Percentiles rank a stretch among this genome's conserved stretches.
phyloP scores from a whole-genome alignment of 1,140 invertebrate species.

The Neotoxoptera formosana region DNA sequence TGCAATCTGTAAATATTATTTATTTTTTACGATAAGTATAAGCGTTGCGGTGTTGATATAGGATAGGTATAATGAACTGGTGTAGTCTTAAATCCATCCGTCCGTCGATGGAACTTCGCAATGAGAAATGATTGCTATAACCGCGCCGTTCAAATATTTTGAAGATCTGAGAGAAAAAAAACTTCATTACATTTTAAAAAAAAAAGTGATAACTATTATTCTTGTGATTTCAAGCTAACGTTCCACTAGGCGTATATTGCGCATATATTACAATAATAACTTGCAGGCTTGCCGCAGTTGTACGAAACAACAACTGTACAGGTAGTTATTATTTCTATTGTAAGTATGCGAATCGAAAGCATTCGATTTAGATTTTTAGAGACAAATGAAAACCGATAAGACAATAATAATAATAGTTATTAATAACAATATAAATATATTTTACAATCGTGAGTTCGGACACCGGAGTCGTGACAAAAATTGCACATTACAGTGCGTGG shows the following conservation, averaged over 20 bases:
- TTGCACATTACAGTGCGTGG: not conserved
- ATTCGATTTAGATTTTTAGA: not conserved
- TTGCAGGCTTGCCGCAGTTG: not conserved
- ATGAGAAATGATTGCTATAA: too few species aligned
- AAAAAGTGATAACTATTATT: too few species aligned
- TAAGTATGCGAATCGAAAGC: not conserved
- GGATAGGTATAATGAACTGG: too few species aligned
- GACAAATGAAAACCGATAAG: not conserved
- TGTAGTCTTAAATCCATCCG: too few species aligned
- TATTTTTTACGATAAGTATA: too few species aligned
- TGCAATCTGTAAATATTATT: too few species aligned
- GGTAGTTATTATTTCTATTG: not conserved
- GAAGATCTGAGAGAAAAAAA: not conserved
- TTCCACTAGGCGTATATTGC: too few species aligned
- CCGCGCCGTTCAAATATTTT: not conserved
- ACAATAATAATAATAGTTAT: not conserved
- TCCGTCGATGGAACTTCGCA: too few species aligned
- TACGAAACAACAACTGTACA: not conserved
- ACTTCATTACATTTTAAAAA: not conserved
- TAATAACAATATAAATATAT: not conserved
- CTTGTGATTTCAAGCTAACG: too few species aligned
- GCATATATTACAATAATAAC: too few species aligned
- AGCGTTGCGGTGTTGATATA: too few species aligned
- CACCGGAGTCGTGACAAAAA: not conserved
- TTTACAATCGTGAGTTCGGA: not conserved